phyloP scores from a whole-genome alignment of 2,113 vertebrate species.

The Hemicordylus capensis region DNA sequence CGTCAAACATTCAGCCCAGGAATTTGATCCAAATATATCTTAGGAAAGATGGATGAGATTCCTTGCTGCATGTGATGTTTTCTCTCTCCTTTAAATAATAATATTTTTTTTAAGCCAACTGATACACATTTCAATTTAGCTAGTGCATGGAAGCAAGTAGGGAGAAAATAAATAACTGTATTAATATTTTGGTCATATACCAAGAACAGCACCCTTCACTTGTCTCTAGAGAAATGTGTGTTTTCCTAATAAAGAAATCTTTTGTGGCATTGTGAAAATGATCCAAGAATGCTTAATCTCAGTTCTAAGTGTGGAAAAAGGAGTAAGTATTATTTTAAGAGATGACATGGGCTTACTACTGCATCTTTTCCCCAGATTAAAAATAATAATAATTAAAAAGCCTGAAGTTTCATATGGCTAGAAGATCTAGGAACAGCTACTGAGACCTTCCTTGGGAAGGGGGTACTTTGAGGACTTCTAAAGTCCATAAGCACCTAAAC shows the following conservation, averaged over 20 bases:
- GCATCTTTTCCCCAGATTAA: too few species aligned
- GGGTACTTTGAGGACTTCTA: too few species aligned
- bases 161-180: constrained; percentile 31
- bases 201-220: constrained; percentile 35
- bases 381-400: too few species aligned
- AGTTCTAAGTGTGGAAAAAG: too few species aligned
- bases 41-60: constrained; percentile 7
- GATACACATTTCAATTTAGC: background rate
- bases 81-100: too few species aligned
- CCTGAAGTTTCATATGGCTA: too few species aligned
- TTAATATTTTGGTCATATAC: constrained; percentile 56
- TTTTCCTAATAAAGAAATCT: constrained; percentile 44
- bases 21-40: background rate
- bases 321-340: too few species aligned
- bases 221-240: constrained; percentile 48
- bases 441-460: too few species aligned
- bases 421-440: too few species aligned
- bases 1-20: constrained; percentile 4
- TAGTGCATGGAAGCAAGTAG: background rate
- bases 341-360: too few species aligned
- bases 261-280: constrained; percentile 59
- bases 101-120: constrained; percentile 15
- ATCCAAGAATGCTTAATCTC: too few species aligned
- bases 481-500: too few species aligned
- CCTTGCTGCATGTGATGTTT: background rate